Conservation (phyloP, 2,888 invertebrate genomes). For the Hydroisotoma schaefferi region DNA sequence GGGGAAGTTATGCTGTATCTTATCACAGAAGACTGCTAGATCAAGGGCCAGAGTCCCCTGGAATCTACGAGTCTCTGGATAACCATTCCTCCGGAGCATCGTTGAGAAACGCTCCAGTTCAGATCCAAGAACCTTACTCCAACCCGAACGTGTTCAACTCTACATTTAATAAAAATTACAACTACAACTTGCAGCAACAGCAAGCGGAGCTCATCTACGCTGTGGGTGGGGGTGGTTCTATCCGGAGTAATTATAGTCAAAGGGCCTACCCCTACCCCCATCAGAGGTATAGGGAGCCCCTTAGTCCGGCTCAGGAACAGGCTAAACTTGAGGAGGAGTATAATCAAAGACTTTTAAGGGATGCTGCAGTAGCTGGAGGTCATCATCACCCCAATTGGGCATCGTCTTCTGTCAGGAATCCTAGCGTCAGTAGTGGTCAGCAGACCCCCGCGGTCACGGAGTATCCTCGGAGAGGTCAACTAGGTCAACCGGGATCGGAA, state of each 20-base stretch:
- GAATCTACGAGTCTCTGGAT: slow-evolving; percentile 26
- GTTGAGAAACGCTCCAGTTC: neutral
- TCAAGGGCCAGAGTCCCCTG: slow-evolving; percentile 31
- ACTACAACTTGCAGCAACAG: slow-evolving; percentile 22
- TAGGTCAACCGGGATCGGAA: too few relatives aligned
- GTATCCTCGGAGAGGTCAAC: too few relatives aligned
- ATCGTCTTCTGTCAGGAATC: neutral
- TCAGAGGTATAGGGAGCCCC: slow-evolving; percentile 26
- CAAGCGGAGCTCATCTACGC: slow-evolving; percentile 13
- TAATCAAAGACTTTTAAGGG: too few relatives aligned
- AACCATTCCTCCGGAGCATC: neutral
- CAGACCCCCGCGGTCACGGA: too few relatives aligned
- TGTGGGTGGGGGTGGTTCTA: neutral
- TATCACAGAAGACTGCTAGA: neutral
- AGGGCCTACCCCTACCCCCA: slow-evolving; percentile 30
- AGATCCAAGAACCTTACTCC: neutral
- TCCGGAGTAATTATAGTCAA: neutral
- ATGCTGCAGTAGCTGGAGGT: too few relatives aligned
- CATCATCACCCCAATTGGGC: neutral
- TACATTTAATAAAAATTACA: slow-evolving; percentile 13
- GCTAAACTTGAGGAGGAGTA: too few relatives aligned
- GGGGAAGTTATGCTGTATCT: slow-evolving; percentile 7
- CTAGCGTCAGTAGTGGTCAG: too few relatives aligned
- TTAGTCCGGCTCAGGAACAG: neutral
- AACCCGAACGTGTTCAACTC: neutral